Base-by-base conservation (phyloP, 2,797 vertebrate species). In the Sarcoramphus papa region DNA sequence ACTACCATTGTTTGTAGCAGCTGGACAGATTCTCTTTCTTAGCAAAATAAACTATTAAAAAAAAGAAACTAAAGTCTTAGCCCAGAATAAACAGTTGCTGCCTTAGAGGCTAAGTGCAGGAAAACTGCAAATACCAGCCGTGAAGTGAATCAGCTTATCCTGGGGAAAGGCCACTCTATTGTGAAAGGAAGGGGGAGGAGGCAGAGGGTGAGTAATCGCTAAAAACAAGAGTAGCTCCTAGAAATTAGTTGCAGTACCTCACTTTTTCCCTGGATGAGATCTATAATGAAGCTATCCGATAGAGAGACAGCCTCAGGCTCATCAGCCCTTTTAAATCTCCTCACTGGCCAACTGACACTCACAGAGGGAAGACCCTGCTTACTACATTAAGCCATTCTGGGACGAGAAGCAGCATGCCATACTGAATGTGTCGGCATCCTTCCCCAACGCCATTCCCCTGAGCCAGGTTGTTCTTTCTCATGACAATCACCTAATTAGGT, bases 401-500 rank as follows among this genome's bases (percentile, higher is more conserved):
- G 21, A 75, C n/a, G 16, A 78, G 57, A 30, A 75, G 75, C 9
- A 0, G 12, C 2, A 25, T 5, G 30, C 82, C 10, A 6, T 1
- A 2, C 87, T 2, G 89, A 93, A 72, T 10, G 1, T 1, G 11
- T 10, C 27, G 0, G 81, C 90, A 81, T 56, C 80, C 37, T 67
- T 70, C 87, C 74, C 53, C 41, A 8, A 50, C 2, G 35, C 77
- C 51, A 31, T 48, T 91, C 92, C 86, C 88, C 96, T 75, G 83
- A 93, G 95, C 81, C 93, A 75, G 41, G 53, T 57, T 64, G 72
- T 92, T 84, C 93, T 90, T 95, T 85, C 93, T 87, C 5, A 1
- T 57, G 91, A 91, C 92, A 91, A 88, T 85, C 84, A 95, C 57
- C 89, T 94, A 72, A 94, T 93, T 88, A 96, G 91, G 87, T 93